A percentile compares a stretch with the other conserved stretches of the same genome.
Conservation (phyloP, 2,797 vertebrate species). For the Eulemur coronatus region DNA sequence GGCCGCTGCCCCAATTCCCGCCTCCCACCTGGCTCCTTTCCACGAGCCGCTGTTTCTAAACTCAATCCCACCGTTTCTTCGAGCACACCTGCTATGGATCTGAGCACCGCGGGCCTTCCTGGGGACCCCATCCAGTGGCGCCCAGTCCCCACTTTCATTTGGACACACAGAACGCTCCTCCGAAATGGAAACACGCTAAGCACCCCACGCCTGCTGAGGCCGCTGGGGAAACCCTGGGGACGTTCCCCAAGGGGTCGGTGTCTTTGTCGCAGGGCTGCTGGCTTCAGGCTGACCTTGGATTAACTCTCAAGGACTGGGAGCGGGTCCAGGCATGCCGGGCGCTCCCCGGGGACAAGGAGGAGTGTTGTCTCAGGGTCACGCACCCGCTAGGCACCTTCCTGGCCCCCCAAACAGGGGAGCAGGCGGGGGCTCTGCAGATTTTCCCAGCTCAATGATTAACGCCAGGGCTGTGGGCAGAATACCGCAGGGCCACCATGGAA, state of each 20-base stretch:
- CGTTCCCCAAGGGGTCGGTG: neutral
- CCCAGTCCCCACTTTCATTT: neutral
- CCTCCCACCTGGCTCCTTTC: neutral
- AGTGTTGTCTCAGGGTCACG: neutral
- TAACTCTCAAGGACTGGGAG: neutral
- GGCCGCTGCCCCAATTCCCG: fast-evolving
- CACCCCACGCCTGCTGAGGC: fast-evolving
- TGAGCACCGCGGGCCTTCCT: neutral
- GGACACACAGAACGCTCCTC: neutral
- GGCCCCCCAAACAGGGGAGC: neutral
- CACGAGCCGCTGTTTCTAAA: neutral
- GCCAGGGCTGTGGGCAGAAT: neutral
- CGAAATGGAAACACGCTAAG: neutral
- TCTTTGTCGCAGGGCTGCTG: neutral
- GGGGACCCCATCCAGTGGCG: neutral
- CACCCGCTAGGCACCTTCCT: neutral
- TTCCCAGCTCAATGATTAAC: slow-evolving; percentile 11
- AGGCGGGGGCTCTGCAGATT: neutral
- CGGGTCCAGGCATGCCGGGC: neutral
- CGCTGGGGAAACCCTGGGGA: neutral
- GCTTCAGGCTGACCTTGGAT: slow-evolving; percentile 32
- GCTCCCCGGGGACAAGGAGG: neutral
- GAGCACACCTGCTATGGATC: too few relatives aligned
- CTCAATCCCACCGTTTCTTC: neutral
- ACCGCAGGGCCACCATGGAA: neutral